Evolutionary conservation across 2,113 vertebrate species (phyloP), one percentile per base, ranked within the genome.

Genomic region (Dryoscopus gambensis): DNA sequence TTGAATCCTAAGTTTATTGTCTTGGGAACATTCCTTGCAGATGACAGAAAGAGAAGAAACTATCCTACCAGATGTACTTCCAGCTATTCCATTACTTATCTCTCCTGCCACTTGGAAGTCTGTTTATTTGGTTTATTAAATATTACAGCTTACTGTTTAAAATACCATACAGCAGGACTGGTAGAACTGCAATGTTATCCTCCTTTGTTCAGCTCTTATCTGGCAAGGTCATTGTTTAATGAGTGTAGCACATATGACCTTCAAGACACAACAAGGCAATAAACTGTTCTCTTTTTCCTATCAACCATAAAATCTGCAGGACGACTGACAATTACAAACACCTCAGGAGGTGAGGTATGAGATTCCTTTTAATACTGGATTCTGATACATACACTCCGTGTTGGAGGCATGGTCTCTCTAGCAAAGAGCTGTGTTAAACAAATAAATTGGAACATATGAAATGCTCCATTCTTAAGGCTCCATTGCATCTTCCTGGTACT

Each of bases 11-110:
- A 69, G 25, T 82, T 88, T 90, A 84, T 89, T 90, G 63, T 86
- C 83, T 88, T 73, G 80, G 76, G 89, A 95, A 81, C 71, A 69
- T 77, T 96, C 87, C 47, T 96, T 94, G 69, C 68, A 92, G 84
- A 76, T 89, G 84, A 86, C 73, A 92, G 44, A 88, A 80, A 76
- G 62, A 71, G 49, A 86, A 92, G 28, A 77, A 94, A 96, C 69
- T 89, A 92, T 74, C 55, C 42, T 90, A 80, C 40, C 76, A 94
- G 79, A 90, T 88, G 67, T 71, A 60, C 74, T 78, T 87, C 18
- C 30, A 85, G n/a, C 44, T 75, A 22, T 87, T 93, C 60, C 46
- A 82, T 30, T 69, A 37, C 50, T 87, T 93, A 42, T 81, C 39
- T 83, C 50, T 90, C 42, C 47, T 74, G 62, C n/a, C 83, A 92